Evolutionary conservation across 2,797 vertebrate genomes (phyloP).

Genomic region (Rhynchonycteris naso): DNA sequence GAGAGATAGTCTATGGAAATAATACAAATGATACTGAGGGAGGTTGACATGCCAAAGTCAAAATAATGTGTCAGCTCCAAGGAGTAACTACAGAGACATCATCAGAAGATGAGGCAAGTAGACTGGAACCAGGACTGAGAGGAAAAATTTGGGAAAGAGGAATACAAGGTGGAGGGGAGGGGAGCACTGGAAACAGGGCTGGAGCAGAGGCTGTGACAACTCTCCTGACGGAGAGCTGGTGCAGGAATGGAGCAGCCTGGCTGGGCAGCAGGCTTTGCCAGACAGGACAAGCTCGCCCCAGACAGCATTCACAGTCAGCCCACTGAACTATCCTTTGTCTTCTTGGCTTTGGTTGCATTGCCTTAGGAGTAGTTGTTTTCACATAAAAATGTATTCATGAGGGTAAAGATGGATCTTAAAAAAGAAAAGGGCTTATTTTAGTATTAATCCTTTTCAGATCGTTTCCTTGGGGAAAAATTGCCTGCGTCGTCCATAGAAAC

Average conservation of each 20-base stretch:
- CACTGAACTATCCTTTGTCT: not conserved
- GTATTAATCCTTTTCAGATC: constrained; percentile 44
- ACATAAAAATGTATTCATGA: not conserved
- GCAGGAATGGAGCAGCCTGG: accelerated
- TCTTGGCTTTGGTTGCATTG: not conserved
- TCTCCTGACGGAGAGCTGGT: accelerated
- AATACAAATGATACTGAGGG: not conserved
- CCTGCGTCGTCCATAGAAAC: not conserved
- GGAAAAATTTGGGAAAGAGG: not conserved
- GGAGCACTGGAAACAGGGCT: not conserved
- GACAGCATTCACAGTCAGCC: not conserved
- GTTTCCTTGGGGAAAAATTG: constrained; percentile 2
- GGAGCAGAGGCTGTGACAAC: not conserved
- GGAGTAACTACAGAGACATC: not conserved
- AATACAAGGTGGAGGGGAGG: too few species aligned
- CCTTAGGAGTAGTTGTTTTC: constrained; percentile 48
- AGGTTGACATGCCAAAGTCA: not conserved
- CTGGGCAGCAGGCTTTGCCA: not conserved
- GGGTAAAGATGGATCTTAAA: constrained; percentile 23
- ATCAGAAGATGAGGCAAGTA: not conserved
- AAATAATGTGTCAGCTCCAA: not conserved
- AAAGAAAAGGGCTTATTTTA: constrained; percentile 4
- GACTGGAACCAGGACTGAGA: not conserved
- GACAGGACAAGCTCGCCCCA: too few species aligned
- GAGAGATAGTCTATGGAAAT: not conserved